phyloP scores from a whole-genome alignment of 2,888 invertebrate genomes.

The Polymixis flavicincta region DNA sequence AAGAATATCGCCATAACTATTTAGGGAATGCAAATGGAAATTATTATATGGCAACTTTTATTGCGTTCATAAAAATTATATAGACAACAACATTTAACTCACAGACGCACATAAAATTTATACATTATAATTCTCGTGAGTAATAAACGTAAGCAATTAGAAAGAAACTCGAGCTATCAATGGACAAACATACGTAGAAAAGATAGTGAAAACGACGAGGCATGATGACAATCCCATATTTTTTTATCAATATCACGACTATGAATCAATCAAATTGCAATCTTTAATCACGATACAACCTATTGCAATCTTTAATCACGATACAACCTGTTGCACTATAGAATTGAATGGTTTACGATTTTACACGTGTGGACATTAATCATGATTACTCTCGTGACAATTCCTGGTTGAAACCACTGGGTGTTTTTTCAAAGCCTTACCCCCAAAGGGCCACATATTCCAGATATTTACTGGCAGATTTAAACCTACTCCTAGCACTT shows the following conservation, averaged over 20 bases:
- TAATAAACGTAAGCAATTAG: background rate
- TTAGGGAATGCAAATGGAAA: background rate
- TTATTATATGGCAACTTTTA: background rate
- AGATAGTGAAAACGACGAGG: background rate
- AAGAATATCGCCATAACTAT: no score
- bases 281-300: background rate
- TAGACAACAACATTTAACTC: background rate
- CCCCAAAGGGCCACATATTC: no score
- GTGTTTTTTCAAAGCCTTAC: background rate
- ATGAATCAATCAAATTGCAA: background rate
- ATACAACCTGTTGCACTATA: background rate
- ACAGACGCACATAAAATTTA: background rate
- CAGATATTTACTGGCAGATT: background rate
- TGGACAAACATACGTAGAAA: background rate
- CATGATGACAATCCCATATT: background rate
- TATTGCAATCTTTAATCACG: constrained; percentile 8
- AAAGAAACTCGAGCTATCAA: background rate
- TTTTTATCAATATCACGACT: constrained; percentile 5
- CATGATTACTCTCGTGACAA: background rate
- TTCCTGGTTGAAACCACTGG: background rate
- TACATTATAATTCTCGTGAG: background rate
- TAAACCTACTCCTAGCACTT: background rate
- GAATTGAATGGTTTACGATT: background rate
- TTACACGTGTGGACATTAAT: background rate
- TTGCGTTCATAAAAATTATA: background rate